Evolutionary conservation across 2,797 vertebrate genomes (phyloP).

Genomic region (Apogon hyalosoma): DNA sequence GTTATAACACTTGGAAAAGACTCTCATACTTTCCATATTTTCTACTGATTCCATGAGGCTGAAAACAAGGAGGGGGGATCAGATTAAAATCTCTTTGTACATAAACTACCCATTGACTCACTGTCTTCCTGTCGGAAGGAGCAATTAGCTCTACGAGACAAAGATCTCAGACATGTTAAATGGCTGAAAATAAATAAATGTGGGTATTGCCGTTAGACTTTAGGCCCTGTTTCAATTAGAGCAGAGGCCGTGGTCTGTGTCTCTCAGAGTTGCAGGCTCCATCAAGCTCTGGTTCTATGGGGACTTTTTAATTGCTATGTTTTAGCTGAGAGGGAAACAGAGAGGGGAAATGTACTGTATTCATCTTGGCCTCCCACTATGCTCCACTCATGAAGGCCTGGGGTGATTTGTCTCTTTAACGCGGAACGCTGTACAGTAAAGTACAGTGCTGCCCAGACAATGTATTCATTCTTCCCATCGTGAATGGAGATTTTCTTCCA

Average conservation of each 20-base stretch:
- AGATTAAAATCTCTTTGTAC: constrained; percentile 84
- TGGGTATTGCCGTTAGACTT: constrained; percentile 75
- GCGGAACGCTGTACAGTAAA: constrained; percentile 63
- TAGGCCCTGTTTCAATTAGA: constrained; percentile 81
- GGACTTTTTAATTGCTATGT: constrained; percentile 79
- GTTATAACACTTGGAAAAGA: constrained; percentile 64
- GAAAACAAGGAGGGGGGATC: constrained; percentile 72
- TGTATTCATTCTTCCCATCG: constrained; percentile 77
- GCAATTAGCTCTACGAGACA: constrained; percentile 82
- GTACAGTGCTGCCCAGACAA: constrained; percentile 75
- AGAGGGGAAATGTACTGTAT: constrained; percentile 76
- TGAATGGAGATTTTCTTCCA: constrained; percentile 79
- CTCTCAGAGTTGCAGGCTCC: constrained; percentile 71
- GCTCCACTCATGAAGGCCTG: constrained; percentile 72
- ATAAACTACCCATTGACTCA: constrained; percentile 83
- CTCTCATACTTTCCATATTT: constrained; percentile 76
- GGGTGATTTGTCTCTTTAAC: constrained; percentile 77
- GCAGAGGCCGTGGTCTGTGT: constrained; percentile 69
- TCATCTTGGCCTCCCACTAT: constrained; percentile 79
- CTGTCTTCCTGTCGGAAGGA: constrained; percentile 81
- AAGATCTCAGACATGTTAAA: constrained; percentile 84
- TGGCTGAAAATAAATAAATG: constrained; percentile 83
- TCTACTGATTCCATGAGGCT: constrained; percentile 59
- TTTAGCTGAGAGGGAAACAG: constrained; percentile 74
- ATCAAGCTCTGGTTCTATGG: constrained; percentile 59